A percentile compares a stretch with the other conserved stretches of the same genome.
phyloP scores from a whole-genome alignment of 1,140 invertebrate genomes.

The Drosophila triauraria region DNA sequence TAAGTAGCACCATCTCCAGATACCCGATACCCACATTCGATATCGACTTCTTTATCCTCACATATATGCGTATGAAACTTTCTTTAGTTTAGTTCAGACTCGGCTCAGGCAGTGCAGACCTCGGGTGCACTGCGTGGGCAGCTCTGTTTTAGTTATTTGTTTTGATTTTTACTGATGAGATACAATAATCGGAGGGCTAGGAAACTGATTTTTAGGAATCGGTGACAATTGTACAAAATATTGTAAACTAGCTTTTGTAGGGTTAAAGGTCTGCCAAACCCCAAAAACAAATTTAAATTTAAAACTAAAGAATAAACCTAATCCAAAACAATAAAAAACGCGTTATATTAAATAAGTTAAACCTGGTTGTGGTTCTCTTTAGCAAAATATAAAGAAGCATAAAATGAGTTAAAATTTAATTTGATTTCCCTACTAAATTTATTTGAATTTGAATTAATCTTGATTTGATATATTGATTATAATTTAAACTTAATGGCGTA shows the following conservation, averaged over 20 bases:
- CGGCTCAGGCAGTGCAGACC: not conserved
- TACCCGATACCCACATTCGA: not conserved
- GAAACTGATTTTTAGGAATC: conserved; percentile 18
- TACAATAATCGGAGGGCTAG: conserved; percentile 23
- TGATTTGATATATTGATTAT: conserved; percentile 47
- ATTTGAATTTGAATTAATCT: conserved; percentile 46
- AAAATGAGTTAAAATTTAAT: conserved; percentile 43
- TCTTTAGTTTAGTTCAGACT: conserved; percentile 60
- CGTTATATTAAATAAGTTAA: conserved; percentile 33
- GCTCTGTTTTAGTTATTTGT: conserved; percentile 23
- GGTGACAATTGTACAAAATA: conserved; percentile 67
- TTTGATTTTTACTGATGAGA: conserved; percentile 50
- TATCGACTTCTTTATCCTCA: conserved; percentile 20
- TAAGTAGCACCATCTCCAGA: conserved; percentile 86
- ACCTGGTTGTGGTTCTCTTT: conserved; percentile 80
- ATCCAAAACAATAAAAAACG: conserved; percentile 31
- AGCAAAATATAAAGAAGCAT: conserved; percentile 40
- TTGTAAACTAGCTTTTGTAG: conserved; percentile 72
- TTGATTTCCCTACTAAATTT: conserved; percentile 64
- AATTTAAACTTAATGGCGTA: conserved; percentile 33
- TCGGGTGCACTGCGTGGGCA: not conserved
- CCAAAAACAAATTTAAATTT: conserved; percentile 3
- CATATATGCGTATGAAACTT: conserved; percentile 29
- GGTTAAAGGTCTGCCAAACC: conserved; percentile 60
- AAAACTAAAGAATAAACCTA: conserved; percentile 44